Evolutionary conservation across 2,888 invertebrate genomes (phyloP).

Genomic region (Apodemia hepburni): DNA sequence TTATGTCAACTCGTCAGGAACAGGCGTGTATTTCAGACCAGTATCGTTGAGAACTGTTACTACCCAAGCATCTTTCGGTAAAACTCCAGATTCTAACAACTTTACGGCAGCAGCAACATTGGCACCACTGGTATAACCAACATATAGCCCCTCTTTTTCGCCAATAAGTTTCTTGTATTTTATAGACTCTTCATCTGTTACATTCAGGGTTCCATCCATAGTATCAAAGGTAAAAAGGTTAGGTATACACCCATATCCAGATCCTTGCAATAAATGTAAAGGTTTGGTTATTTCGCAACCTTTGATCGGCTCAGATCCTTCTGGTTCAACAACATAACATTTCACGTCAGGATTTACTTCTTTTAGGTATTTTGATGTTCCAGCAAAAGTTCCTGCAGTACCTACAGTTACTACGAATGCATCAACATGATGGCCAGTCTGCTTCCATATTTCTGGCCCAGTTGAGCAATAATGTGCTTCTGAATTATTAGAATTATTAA

Average conservation of each 20-base stretch:
- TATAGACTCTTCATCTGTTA: constrained; percentile 61
- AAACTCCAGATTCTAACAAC: constrained; percentile 54
- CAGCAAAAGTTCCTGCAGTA: constrained; percentile 65
- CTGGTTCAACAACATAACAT: constrained; percentile 62
- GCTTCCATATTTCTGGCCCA: constrained; percentile 71
- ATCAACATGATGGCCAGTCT: constrained; percentile 64
- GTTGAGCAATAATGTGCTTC: constrained; percentile 62
- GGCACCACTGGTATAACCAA: constrained; percentile 69
- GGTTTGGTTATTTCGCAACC: constrained; percentile 64
- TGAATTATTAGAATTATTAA: constrained; percentile 54
- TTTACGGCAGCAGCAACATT: constrained; percentile 68
- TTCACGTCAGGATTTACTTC: constrained; percentile 56
- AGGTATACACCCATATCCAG: constrained; percentile 66
- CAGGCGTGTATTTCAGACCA: constrained; percentile 66
- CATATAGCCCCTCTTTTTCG: constrained; percentile 62
- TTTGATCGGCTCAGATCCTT: constrained; percentile 62
- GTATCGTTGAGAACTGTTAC: constrained; percentile 62
- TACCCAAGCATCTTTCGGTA: constrained; percentile 64
- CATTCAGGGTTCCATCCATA: constrained; percentile 60
- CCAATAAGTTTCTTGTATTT: constrained; percentile 58
- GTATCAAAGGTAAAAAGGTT: constrained; percentile 57
- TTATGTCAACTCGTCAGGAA: constrained; percentile 41
- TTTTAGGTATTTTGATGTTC: constrained; percentile 61
- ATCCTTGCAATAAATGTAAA: constrained; percentile 66
- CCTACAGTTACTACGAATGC: constrained; percentile 66